These are phyloP conservation scores for Sebastes iracundus DNA, from an alignment of 2,797 vertebrate genomes.

Conservation along the genomic window DNA sequence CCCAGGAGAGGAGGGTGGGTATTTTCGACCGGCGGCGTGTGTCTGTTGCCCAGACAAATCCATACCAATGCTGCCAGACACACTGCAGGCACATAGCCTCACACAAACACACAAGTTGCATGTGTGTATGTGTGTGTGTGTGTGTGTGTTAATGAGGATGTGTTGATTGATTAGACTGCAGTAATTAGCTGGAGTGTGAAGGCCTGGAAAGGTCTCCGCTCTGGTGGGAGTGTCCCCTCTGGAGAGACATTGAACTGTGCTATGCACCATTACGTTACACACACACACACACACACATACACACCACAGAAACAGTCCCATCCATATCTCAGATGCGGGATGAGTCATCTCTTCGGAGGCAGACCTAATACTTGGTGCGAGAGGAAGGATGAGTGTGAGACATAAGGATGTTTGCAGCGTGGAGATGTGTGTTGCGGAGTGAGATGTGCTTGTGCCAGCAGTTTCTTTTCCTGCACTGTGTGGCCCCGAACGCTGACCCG, in stretches of 20 bases:
- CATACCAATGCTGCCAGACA: constrained; percentile 32
- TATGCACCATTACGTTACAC: constrained; percentile 61
- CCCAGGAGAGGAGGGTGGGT: constrained; percentile 31
- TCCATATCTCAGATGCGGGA: constrained; percentile 56
- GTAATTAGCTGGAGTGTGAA: constrained; percentile 82
- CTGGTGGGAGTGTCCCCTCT: constrained; percentile 69
- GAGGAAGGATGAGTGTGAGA: constrained; percentile 40
- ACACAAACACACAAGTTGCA: constrained; percentile 1
- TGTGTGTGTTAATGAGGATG: constrained; percentile 76
- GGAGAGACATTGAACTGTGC: constrained; percentile 61
- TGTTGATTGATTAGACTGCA: constrained; percentile 85
- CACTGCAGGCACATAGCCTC: constrained; percentile 24
- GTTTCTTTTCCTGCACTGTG: constrained; percentile 57
- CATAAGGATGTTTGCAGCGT: constrained; percentile 43
- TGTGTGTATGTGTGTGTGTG: constrained; percentile 5
- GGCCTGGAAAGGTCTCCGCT: constrained; percentile 70
- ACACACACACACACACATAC: neutral
- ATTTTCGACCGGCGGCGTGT: constrained; percentile 9
- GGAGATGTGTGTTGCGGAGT: constrained; percentile 49
- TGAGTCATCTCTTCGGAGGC: constrained; percentile 71
- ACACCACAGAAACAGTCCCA: constrained; percentile 30
- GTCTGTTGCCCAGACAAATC: constrained; percentile 44
- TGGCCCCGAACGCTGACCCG: constrained; percentile 54
- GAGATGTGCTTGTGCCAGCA: constrained; percentile 76
- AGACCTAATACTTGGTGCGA: constrained; percentile 36